These are phyloP conservation scores for Liodrosophila aerea DNA, from an alignment of 2,888 invertebrate species.

Conservation along the genomic window DNA sequence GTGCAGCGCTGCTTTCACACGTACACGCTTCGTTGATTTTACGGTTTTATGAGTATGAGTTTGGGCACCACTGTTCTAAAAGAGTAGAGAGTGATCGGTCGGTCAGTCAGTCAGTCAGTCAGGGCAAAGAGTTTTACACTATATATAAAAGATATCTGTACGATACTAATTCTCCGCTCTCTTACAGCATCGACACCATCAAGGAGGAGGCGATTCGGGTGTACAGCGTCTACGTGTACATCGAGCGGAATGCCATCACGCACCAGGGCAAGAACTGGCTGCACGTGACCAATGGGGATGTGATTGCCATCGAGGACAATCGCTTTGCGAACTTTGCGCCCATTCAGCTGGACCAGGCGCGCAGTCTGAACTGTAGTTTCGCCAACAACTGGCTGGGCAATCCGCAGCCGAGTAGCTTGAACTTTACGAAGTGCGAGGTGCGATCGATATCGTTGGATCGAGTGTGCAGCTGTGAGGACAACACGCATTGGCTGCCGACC, in stretches of 20 bases:
- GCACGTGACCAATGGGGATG: conserved; percentile 72
- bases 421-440: conserved; percentile 78
- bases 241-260: conserved; percentile 76
- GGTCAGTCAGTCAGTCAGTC: too few relatives aligned
- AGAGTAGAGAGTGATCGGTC: too few relatives aligned
- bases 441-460: conserved; percentile 74
- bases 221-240: conserved; percentile 71
- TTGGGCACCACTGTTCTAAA: too few relatives aligned
- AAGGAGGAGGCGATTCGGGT: conserved; percentile 79
- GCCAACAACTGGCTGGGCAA: conserved; percentile 77
- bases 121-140: too few relatives aligned
- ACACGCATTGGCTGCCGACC: conserved; percentile 68
- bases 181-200: conserved; percentile 78
- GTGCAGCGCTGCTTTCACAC: too few relatives aligned
- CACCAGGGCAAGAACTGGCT: conserved; percentile 78
- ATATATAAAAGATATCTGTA: too few relatives aligned
- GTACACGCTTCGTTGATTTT: too few relatives aligned
- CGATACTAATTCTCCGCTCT: not conserved
- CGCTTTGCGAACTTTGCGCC: conserved; percentile 74
- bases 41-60: too few relatives aligned
- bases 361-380: conserved; percentile 73
- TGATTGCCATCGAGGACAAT: conserved; percentile 77
- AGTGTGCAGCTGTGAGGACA: conserved; percentile 75
- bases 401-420: conserved; percentile 75
- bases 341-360: conserved; percentile 70